These are phyloP conservation scores for Chouioia cunea DNA, from an alignment of 2,888 invertebrate species.

Conservation along the genomic window DNA sequence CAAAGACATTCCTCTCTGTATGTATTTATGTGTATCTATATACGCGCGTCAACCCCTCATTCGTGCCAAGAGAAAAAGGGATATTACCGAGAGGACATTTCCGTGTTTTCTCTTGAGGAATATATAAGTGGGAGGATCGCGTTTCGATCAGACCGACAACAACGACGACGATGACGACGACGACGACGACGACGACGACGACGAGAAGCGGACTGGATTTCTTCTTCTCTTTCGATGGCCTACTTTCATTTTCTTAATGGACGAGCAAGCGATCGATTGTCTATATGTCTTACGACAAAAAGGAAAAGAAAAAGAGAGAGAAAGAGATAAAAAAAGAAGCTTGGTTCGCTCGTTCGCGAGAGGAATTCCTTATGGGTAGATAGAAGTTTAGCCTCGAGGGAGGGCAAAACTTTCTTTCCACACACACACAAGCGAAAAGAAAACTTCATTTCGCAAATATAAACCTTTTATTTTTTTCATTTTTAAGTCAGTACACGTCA, in stretches of 20 bases:
- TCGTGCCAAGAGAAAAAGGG: slow-evolving; percentile 22
- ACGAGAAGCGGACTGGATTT: neutral
- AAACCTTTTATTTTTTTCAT: slow-evolving; percentile 42
- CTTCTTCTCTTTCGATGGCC: slow-evolving; percentile 35
- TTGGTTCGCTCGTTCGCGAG: neutral
- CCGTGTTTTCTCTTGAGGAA: slow-evolving; percentile 41
- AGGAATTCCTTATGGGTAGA: neutral
- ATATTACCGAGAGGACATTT: slow-evolving; percentile 44
- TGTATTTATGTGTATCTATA: too few relatives aligned
- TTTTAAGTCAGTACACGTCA: slow-evolving; percentile 42
- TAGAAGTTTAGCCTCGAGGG: neutral
- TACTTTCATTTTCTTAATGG: slow-evolving; percentile 47
- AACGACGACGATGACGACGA: neutral
- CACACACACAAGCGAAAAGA: neutral
- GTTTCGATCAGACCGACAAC: slow-evolving; percentile 37
- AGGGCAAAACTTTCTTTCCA: slow-evolving; percentile 2
- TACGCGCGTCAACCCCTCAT: too few relatives aligned
- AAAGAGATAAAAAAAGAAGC: neutral
- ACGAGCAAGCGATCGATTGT: slow-evolving; percentile 10
- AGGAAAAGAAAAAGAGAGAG: neutral
- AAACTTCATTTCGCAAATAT: slow-evolving; percentile 48
- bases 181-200: neutral
- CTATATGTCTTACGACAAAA: neutral
- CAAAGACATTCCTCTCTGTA: too few relatives aligned
- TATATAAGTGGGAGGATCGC: slow-evolving; percentile 22